phyloP scores from a whole-genome alignment of 92 coral and sea anemone genomes.

The Phymanthus crucifer region DNA sequence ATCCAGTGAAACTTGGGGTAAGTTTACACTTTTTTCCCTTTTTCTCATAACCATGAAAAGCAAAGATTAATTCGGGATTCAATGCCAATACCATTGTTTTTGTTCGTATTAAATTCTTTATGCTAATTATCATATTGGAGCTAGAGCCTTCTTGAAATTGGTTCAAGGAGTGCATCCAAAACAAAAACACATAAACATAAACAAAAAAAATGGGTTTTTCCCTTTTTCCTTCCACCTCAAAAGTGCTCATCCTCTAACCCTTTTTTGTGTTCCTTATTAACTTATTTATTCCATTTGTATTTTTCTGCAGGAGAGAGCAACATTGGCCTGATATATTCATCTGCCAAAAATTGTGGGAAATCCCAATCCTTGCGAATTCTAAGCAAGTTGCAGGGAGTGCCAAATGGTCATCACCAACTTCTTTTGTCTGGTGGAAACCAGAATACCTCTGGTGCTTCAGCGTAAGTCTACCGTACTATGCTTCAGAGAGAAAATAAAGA shows the following conservation, averaged over 20 bases:
- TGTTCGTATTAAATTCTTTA: too few relatives aligned
- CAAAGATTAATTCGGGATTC: not conserved
- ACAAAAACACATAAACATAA: too few relatives aligned
- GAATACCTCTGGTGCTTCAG: constrained; percentile 53
- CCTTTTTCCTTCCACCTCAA: too few relatives aligned
- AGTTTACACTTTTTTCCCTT: not conserved
- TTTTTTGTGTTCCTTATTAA: not conserved
- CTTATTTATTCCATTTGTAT: not conserved
- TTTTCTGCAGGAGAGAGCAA: constrained; percentile 45
- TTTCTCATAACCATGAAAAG: too few relatives aligned
- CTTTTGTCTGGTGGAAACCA: constrained; percentile 51
- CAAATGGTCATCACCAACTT: constrained; percentile 37
- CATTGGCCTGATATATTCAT: constrained; percentile 42
- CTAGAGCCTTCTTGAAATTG: too few relatives aligned
- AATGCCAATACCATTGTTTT: not conserved
- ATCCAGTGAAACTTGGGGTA: constrained; percentile 34
- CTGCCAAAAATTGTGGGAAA: constrained; percentile 44
- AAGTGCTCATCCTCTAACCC: too few relatives aligned
- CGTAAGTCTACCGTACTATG: too few relatives aligned
- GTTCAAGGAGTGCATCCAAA: too few relatives aligned
- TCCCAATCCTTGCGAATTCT: constrained; percentile 32
- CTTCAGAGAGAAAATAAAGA: too few relatives aligned
- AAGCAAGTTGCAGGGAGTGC: constrained; percentile 37
- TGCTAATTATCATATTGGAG: too few relatives aligned
- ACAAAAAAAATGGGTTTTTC: too few relatives aligned